Conservation (phyloP, 2,888 invertebrate genomes). For the Argyra leucocephala region DNA sequence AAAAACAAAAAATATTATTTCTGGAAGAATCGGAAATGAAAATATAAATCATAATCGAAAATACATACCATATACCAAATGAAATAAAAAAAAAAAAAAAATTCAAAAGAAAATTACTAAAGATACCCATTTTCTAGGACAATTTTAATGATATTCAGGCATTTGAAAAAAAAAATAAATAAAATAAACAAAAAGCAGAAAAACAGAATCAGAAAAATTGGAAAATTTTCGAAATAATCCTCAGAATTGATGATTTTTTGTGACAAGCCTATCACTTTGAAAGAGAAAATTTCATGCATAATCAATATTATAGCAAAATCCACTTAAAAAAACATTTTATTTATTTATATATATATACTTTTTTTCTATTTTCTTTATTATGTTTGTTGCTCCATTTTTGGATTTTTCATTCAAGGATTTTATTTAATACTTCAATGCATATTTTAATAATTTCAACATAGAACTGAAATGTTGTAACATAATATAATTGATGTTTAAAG, state of each 20-base stretch:
- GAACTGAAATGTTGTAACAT: too few species aligned
- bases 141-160: background rate
- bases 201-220: background rate
- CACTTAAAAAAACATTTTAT: constrained; percentile 3
- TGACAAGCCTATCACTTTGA: background rate
- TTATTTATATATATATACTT: too few species aligned
- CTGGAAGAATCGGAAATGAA: background rate
- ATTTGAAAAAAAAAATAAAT: background rate
- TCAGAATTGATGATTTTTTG: background rate
- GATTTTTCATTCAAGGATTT: too few species aligned
- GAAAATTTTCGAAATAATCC: background rate
- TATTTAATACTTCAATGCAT: too few species aligned
- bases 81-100: too few species aligned
- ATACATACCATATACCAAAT: too few species aligned
- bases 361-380: background rate
- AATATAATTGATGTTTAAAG: too few species aligned
- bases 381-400: background rate
- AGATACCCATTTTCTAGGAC: background rate
- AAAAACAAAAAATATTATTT: background rate
- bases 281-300: background rate
- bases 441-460: too few species aligned
- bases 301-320: background rate
- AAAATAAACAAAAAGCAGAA: too few species aligned
- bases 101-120: background rate
- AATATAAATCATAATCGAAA: background rate